phyloP scores from a whole-genome alignment of 2,113 vertebrate species.

The Entomyzon cyanotis region DNA sequence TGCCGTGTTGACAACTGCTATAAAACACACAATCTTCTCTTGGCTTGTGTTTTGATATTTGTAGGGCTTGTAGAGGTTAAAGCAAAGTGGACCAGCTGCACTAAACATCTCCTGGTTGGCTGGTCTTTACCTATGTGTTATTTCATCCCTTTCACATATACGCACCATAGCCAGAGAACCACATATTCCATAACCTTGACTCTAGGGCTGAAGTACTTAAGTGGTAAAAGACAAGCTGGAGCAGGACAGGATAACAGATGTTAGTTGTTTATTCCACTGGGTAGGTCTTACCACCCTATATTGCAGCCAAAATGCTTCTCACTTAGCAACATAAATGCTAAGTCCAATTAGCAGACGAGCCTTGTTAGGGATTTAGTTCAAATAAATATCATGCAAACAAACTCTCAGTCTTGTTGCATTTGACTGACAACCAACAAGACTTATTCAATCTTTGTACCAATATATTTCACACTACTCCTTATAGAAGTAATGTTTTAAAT shows the following conservation, averaged over 20 bases:
- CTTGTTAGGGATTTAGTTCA: constrained; percentile 78
- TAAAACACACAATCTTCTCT: background rate
- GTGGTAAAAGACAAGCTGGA: constrained; percentile 80
- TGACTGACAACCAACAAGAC: constrained; percentile 63
- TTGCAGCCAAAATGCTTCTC: constrained; percentile 80
- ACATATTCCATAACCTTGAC: constrained; percentile 76
- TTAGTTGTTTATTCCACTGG: constrained; percentile 82
- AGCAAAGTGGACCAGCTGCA: constrained; percentile 66
- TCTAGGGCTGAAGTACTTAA: constrained; percentile 73
- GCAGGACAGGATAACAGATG: constrained; percentile 82
- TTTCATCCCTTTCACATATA: constrained; percentile 58
- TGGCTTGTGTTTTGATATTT: constrained; percentile 55
- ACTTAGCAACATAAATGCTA: constrained; percentile 80
- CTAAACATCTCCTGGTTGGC: constrained; percentile 58
- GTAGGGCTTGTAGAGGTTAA: constrained; percentile 67
- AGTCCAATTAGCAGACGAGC: constrained; percentile 77
- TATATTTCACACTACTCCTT: constrained; percentile 1
- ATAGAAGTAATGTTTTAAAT: constrained; percentile 34
- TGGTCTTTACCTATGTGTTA: constrained; percentile 47
- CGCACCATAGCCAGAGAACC: constrained; percentile 66
- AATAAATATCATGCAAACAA: constrained; percentile 71
- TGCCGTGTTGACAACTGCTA: constrained; percentile 6
- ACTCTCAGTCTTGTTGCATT: constrained; percentile 58
- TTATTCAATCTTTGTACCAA: constrained; percentile 5
- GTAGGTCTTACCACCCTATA: constrained; percentile 76